These are phyloP conservation scores for Apotomis betuletana DNA, from an alignment of 2,888 invertebrate genomes.

Conservation along the genomic window DNA sequence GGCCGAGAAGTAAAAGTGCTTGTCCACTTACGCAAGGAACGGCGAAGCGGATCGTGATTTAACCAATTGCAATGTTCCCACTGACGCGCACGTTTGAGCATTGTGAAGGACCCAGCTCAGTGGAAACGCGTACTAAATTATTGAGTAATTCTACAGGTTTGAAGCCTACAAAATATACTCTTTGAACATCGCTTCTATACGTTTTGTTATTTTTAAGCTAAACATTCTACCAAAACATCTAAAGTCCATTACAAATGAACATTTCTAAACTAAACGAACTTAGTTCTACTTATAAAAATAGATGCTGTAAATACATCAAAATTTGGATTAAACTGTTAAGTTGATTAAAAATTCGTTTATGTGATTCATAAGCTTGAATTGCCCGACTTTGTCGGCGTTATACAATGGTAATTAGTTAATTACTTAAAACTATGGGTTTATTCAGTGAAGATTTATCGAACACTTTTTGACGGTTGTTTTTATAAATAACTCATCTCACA, in stretches of 20 bases:
- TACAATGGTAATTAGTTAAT: slow-evolving; percentile 28
- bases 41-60: too few species aligned
- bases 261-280: slow-evolving; percentile 36
- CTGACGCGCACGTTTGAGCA: too few species aligned
- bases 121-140: too few species aligned
- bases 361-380: slow-evolving; percentile 54
- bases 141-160: too few species aligned
- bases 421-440: slow-evolving; percentile 36
- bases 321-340: slow-evolving; percentile 20
- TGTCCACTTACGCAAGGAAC: too few species aligned
- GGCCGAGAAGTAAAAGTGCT: too few species aligned
- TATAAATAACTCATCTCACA: background rate
- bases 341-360: slow-evolving; percentile 47
- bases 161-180: background rate
- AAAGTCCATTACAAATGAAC: slow-evolving; percentile 10
- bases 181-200: slow-evolving; percentile 5
- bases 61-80: too few species aligned
- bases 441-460: slow-evolving; percentile 19
- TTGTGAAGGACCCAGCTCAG: too few species aligned
- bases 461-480: background rate
- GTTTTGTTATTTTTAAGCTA: slow-evolving; percentile 4
- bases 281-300: slow-evolving; percentile 40
- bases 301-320: slow-evolving; percentile 33
- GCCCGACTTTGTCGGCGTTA: slow-evolving; percentile 61
- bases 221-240: slow-evolving; percentile 5